These are phyloP conservation scores for Drosophila littoralis DNA, from an alignment of 1,140 invertebrate genomes.

Conservation along the genomic window DNA sequence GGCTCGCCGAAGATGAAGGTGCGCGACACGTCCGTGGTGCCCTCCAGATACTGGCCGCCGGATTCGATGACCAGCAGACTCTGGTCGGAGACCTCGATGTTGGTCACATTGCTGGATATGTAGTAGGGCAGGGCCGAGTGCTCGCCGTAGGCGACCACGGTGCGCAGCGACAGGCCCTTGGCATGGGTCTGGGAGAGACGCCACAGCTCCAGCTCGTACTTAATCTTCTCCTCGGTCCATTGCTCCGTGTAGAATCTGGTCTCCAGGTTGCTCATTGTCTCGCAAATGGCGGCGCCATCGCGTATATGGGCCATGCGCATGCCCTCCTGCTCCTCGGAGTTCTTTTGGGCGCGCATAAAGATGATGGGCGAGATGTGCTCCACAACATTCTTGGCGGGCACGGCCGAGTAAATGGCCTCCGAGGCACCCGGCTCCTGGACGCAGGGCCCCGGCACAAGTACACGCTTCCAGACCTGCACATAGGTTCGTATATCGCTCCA, in stretches of 20 bases:
- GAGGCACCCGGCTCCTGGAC: conserved; percentile 90
- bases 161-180: conserved; percentile 92
- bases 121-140: conserved; percentile 97
- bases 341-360: conserved; percentile 93
- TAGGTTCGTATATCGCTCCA: conserved; percentile 89
- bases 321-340: conserved; percentile 92
- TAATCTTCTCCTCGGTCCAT: conserved; percentile 90
- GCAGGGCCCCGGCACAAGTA: conserved; percentile 90
- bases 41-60: conserved; percentile 92
- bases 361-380: conserved; percentile 90
- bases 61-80: conserved; percentile 90
- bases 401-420: conserved; percentile 89
- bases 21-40: conserved; percentile 96
- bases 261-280: conserved; percentile 95
- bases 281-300: conserved; percentile 95
- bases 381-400: conserved; percentile 87
- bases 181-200: conserved; percentile 89
- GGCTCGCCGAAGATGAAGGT: conserved; percentile 95
- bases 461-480: conserved; percentile 88
- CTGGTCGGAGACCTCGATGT: conserved; percentile 88
- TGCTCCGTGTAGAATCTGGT: conserved; percentile 84
- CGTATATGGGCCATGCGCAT: conserved; percentile 94
- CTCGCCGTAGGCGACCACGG: conserved; percentile 94
- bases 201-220: conserved; percentile 87
- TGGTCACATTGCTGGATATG: conserved; percentile 90